These are phyloP conservation scores for Coecobrya sp. DNA, from an alignment of 2,888 invertebrate genomes.

Conservation along the genomic window DNA sequence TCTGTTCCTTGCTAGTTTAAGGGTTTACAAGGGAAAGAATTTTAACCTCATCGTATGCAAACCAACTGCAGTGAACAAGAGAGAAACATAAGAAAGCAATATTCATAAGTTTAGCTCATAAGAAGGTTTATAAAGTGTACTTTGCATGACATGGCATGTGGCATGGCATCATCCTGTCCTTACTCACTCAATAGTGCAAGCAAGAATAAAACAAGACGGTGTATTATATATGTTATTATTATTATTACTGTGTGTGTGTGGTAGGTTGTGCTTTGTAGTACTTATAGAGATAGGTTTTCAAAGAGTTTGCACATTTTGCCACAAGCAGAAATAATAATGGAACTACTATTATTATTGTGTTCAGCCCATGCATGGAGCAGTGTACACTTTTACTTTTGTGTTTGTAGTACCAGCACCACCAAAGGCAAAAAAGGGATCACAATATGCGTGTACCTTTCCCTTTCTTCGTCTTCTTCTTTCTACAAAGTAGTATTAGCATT, in stretches of 20 bases:
- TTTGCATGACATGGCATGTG: too few relatives aligned
- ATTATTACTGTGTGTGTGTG: background rate
- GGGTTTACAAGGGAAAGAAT: background rate
- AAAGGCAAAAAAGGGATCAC: conserved; percentile 1
- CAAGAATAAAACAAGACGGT: background rate
- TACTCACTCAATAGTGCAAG: background rate
- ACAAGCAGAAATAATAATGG: conserved; percentile 72
- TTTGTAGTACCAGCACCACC: background rate
- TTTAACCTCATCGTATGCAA: conserved; percentile 37
- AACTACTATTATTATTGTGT: conserved; percentile 51
- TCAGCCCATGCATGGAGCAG: background rate
- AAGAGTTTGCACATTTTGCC: conserved; percentile 67
- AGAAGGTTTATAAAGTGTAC: background rate
- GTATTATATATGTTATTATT: background rate
- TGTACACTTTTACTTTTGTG: background rate
- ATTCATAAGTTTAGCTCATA: background rate
- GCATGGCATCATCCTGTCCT: background rate
- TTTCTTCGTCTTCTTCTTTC: background rate
- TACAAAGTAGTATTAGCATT: background rate
- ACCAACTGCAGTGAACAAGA: background rate
- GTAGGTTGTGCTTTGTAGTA: background rate
- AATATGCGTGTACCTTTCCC: background rate
- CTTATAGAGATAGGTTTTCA: conserved; percentile 30
- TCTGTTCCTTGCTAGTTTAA: background rate
- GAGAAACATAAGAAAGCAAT: background rate